Percentiles rank a stretch among this genome's conserved stretches.
Evolutionary conservation across 2,888 invertebrate species (phyloP).

Genomic region (Cataglyphis altisquamis): DNA sequence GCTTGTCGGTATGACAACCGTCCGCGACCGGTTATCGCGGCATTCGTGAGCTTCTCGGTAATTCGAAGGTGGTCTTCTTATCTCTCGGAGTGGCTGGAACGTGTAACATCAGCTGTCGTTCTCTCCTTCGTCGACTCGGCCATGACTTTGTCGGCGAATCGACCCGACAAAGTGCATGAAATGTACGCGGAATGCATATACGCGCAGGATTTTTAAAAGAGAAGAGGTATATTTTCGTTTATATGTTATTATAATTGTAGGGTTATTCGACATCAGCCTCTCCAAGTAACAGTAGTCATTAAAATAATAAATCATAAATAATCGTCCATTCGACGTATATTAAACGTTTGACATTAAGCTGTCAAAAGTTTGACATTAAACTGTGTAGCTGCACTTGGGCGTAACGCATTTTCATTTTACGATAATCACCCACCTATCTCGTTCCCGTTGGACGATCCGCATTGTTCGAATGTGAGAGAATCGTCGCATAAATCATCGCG

Average conservation of each 20-base stretch:
- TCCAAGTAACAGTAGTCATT: not conserved
- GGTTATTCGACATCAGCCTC: not conserved
- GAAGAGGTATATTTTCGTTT: not conserved
- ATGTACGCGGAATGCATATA: constrained; percentile 38
- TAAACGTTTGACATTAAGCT: not conserved
- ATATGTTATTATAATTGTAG: not conserved
- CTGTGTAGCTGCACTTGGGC: not conserved
- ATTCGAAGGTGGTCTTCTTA: constrained; percentile 67
- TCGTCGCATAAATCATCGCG: constrained; percentile 54
- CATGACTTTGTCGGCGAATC: constrained; percentile 42
- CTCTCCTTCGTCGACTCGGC: constrained; percentile 25
- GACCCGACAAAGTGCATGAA: constrained; percentile 14
- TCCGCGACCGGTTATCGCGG: constrained; percentile 58
- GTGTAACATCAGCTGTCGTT: constrained; percentile 60
- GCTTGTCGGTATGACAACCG: constrained; percentile 41
- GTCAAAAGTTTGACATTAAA: not conserved
- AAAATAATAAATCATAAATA: not conserved
- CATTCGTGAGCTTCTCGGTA: constrained; percentile 70
- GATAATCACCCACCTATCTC: not conserved
- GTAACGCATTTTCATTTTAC: constrained; percentile 14
- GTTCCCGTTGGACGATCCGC: constrained; percentile 9
- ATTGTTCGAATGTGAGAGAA: constrained; percentile 25
- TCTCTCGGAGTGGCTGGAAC: constrained; percentile 55
- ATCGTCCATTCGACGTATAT: not conserved
- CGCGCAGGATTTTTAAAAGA: not conserved